A percentile compares a stretch with the other conserved stretches of the same genome.
phyloP scores from a whole-genome alignment of 2,113 vertebrate genomes.

The Dasyornis broadbenti region DNA sequence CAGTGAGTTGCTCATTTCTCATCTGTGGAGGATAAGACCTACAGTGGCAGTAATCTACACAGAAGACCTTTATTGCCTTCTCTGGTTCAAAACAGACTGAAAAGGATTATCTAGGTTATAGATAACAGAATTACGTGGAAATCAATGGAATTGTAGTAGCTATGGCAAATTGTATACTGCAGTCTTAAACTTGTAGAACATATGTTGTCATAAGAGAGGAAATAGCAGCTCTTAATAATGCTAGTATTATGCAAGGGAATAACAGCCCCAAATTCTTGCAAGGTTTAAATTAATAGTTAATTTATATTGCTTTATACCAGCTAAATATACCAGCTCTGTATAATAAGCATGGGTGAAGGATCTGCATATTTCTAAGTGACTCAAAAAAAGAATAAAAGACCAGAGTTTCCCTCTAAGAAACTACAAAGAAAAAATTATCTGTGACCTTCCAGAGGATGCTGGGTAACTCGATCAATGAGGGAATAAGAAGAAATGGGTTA shows the following conservation, averaged over 20 bases:
- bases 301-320: not conserved
- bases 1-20: not conserved
- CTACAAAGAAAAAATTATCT: constrained; percentile 32
- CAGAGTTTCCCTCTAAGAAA: not conserved
- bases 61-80: not conserved
- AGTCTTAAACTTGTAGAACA: not conserved
- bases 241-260: not conserved
- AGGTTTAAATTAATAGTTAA: not conserved
- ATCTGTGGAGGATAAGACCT: not conserved
- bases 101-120: not conserved
- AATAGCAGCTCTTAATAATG: not conserved
- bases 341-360: not conserved
- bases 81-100: not conserved
- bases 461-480: not conserved
- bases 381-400: not conserved
- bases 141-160: not conserved
- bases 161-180: not conserved
- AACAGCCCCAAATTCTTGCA: not conserved
- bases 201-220: not conserved
- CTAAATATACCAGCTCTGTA: not conserved
- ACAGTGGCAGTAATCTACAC: not conserved
- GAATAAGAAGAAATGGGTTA: constrained; percentile 29
- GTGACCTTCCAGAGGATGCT: not conserved
- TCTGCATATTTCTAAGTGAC: not conserved
- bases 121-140: not conserved